These are phyloP conservation scores for Coregonus sp. DNA, from an alignment of 2,797 vertebrate genomes.

Conservation along the genomic window DNA sequence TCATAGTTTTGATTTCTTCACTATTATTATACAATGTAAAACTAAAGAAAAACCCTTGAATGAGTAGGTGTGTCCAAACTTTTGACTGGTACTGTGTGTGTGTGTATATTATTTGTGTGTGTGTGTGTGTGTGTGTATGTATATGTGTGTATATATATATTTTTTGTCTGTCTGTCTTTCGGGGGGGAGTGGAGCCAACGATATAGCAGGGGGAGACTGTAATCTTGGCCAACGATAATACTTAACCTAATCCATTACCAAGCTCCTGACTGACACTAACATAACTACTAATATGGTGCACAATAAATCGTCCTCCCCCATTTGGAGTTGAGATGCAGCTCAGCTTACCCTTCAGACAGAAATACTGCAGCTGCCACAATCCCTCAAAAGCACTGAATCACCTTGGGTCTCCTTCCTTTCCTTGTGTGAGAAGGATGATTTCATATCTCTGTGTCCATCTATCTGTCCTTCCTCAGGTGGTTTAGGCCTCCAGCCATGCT, in stretches of 20 bases:
- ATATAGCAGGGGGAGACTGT: neutral
- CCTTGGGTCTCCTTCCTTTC: neutral
- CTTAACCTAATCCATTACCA: slow-evolving; percentile 3
- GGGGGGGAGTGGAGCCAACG: too few species aligned
- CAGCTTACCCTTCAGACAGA: neutral
- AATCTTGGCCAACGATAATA: neutral
- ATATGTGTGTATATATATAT: too few species aligned
- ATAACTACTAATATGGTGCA: slow-evolving; percentile 2
- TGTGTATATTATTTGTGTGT: too few species aligned
- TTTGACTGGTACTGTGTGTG: too few species aligned
- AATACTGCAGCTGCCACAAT: neutral
- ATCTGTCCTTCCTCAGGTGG: slow-evolving; percentile 74
- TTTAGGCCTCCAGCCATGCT: slow-evolving; percentile 82
- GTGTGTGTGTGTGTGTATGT: too few species aligned
- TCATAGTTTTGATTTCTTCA: too few species aligned
- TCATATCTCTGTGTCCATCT: slow-evolving; percentile 36
- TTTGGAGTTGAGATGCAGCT: neutral
- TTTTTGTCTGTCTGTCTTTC: too few species aligned
- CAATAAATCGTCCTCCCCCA: neutral
- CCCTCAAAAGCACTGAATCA: neutral
- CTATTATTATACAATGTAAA: too few species aligned
- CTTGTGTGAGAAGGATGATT: slow-evolving; percentile 7
- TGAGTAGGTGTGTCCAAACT: too few species aligned
- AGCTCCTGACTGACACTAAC: slow-evolving; percentile 3
- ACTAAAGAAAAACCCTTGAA: too few species aligned